Conservation (phyloP, 2,888 invertebrate species). For the Drosophila affinis region DNA sequence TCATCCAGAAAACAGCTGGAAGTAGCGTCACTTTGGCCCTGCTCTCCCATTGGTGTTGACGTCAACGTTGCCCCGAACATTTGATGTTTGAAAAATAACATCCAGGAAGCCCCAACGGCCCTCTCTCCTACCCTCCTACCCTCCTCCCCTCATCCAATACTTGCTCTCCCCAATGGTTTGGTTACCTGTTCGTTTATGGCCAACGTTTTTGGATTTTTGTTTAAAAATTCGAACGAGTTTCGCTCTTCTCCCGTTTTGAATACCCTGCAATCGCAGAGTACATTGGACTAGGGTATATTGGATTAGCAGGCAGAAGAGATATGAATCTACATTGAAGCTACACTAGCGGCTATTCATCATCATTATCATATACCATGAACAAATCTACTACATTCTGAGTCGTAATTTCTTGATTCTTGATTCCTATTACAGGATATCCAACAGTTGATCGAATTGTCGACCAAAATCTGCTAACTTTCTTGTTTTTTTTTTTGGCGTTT, state of each 20-base stretch:
- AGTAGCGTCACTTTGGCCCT: conserved; percentile 41
- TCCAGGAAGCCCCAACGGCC: conserved; percentile 15
- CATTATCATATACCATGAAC: no score
- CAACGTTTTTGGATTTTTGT: conserved; percentile 38
- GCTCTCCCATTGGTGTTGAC: conserved; percentile 51
- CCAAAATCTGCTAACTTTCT: conserved; percentile 22
- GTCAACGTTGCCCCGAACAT: conserved; percentile 46
- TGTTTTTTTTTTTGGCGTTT: conserved; percentile 20
- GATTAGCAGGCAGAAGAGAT: background rate
- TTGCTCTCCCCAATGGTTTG: conserved; percentile 35
- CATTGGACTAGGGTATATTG: background rate
- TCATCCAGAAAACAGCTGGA: conserved; percentile 36
- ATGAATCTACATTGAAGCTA: no score
- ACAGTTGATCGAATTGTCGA: background rate
- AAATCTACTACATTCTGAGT: no score
- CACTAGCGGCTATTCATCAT: no score
- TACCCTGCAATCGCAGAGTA: background rate
- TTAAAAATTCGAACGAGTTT: conserved; percentile 51
- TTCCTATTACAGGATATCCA: background rate
- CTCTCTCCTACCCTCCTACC: background rate
- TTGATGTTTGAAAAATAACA: conserved; percentile 52
- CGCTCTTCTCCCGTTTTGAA: background rate
- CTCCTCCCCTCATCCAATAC: background rate
- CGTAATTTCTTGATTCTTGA: no score
- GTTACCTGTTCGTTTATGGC: conserved; percentile 50